Percentiles rank a stretch among this genome's conserved stretches.
Conservation (phyloP, 2,113 vertebrate genomes). For the Marmota monax region DNA sequence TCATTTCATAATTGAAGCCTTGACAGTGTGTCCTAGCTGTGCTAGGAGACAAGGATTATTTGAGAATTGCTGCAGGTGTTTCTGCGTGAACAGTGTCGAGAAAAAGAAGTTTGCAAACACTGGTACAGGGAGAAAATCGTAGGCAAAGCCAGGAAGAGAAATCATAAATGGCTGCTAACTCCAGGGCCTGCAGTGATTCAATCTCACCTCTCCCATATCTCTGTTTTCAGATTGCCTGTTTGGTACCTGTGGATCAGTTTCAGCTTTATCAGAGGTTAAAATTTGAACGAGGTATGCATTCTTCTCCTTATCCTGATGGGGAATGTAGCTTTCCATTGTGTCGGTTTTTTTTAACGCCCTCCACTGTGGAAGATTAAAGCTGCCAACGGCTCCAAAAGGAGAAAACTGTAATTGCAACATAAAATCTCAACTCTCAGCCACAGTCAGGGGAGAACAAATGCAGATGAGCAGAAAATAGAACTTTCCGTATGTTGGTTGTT, state of each 20-base stretch:
- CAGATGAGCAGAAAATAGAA: slow-evolving; percentile 24
- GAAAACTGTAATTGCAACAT: background rate
- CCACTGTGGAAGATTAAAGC: background rate
- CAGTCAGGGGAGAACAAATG: background rate
- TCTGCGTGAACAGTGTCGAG: background rate
- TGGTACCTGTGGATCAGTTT: slow-evolving; percentile 92
- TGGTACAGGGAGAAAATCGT: background rate
- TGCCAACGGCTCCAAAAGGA: background rate
- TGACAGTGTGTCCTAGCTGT: no score
- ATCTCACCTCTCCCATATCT: slow-evolving; percentile 70
- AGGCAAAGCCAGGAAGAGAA: background rate
- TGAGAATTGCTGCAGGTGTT: background rate
- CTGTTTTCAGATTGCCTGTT: slow-evolving; percentile 92
- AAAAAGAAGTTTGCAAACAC: background rate
- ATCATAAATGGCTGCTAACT: background rate
- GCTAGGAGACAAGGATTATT: background rate
- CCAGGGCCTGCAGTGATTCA: fast-evolving
- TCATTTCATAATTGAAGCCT: background rate
- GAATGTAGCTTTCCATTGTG: background rate
- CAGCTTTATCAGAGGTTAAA: slow-evolving; percentile 94
- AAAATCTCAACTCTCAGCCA: background rate
- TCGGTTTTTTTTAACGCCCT: background rate
- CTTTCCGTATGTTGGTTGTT: slow-evolving; percentile 15
- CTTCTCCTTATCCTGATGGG: background rate
- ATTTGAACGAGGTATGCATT: slow-evolving; percentile 94